A percentile compares a stretch with the other conserved stretches of the same genome.
phyloP scores from a whole-genome alignment of 2,113 vertebrate genomes.

The Myanophis thanlyinensis region DNA sequence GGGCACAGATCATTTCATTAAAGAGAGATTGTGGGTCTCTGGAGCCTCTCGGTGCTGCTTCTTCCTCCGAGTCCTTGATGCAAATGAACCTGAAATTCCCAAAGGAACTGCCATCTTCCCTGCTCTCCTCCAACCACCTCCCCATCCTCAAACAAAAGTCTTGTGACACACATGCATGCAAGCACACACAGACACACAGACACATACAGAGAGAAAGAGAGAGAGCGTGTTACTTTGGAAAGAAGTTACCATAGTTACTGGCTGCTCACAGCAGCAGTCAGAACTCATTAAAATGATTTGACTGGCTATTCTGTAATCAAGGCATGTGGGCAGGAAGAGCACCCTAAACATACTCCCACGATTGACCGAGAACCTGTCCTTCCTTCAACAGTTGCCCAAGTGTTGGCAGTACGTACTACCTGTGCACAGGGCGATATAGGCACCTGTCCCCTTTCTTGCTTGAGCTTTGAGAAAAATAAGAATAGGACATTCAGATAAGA shows the following conservation, averaged over 20 bases:
- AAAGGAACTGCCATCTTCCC: slow-evolving; percentile 37
- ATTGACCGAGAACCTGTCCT: not conserved
- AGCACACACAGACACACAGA: not conserved
- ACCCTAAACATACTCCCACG: not conserved
- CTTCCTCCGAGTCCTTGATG: not conserved
- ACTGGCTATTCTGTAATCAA: slow-evolving; percentile 65
- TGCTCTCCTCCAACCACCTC: slow-evolving; percentile 51
- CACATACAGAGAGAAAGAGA: slow-evolving; percentile 35
- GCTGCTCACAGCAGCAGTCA: slow-evolving; percentile 61
- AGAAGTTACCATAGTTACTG: slow-evolving; percentile 71
- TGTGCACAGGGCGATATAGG: not conserved
- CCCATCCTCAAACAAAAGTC: slow-evolving; percentile 22
- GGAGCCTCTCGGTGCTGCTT: not conserved
- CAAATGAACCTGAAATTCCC: slow-evolving; percentile 37
- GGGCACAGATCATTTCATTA: not conserved
- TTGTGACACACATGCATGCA: slow-evolving; percentile 23
- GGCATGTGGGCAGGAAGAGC: slow-evolving; percentile 6
- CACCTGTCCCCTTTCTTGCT: not conserved
- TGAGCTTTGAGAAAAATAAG: not conserved
- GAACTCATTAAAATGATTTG: slow-evolving; percentile 69
- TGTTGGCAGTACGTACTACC: not conserved
- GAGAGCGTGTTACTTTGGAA: slow-evolving; percentile 51
- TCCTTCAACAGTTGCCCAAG: not conserved
- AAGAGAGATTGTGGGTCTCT: not conserved
- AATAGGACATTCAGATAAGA: not conserved